Conservation (phyloP, 2,888 invertebrate genomes). For the Lasioglossum morio region DNA sequence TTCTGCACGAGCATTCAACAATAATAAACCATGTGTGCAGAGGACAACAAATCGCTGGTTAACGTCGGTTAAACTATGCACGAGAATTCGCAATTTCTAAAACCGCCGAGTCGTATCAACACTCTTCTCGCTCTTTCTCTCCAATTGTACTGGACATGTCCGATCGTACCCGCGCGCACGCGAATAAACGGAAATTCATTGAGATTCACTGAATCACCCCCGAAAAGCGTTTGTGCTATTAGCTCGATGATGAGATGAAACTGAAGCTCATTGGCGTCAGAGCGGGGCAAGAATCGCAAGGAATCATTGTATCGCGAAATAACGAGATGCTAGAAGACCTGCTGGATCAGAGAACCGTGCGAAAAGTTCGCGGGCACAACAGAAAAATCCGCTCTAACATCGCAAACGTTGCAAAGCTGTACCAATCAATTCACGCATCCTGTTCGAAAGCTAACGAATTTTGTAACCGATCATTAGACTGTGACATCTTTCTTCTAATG, state of each 20-base stretch:
- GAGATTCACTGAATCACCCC: constrained; percentile 60
- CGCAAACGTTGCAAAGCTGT: background rate
- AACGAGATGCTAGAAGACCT: constrained; percentile 39
- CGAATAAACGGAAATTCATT: constrained; percentile 31
- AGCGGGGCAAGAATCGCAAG: constrained; percentile 59
- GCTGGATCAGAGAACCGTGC: constrained; percentile 58
- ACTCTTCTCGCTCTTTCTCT: background rate
- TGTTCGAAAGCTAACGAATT: background rate
- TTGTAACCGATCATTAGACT: background rate
- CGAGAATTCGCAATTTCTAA: constrained; percentile 27
- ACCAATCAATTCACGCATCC: background rate
- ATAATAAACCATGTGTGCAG: constrained; percentile 50
- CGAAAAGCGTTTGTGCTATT: constrained; percentile 47
- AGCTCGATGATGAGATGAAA: constrained; percentile 35
- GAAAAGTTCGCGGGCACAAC: constrained; percentile 7
- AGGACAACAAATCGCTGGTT: constrained; percentile 47
- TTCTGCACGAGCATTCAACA: constrained; percentile 53
- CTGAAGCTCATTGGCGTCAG: constrained; percentile 26
- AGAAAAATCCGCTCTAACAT: background rate
- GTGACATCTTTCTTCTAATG: background rate
- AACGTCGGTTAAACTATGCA: constrained; percentile 58
- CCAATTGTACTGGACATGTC: background rate
- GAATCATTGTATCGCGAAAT: constrained; percentile 44
- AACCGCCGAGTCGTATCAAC: constrained; percentile 12
- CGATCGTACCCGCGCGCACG: background rate